Conservation (phyloP, 1,140 invertebrate genomes). For the Camponotus pennsylvanicus region DNA sequence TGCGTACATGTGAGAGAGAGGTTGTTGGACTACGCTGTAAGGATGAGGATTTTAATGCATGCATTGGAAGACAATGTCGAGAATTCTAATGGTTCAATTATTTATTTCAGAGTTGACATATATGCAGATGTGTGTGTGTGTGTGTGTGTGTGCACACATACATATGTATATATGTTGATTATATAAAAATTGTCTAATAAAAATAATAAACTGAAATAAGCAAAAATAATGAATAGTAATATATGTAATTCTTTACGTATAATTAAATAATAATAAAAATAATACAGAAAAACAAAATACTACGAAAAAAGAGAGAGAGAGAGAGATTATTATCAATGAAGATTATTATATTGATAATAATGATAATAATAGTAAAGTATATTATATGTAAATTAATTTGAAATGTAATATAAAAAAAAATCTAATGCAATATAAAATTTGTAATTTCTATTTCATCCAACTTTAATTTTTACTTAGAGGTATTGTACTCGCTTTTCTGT, state of each 20-base stretch:
- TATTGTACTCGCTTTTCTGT: neutral
- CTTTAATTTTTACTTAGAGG: slow-evolving; percentile 37
- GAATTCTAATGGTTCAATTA: neutral
- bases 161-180: neutral
- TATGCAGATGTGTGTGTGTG: too few species aligned
- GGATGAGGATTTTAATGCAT: neutral
- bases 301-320: neutral
- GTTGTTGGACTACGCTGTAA: neutral
- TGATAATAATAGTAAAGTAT: too few species aligned
- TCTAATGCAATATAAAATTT: neutral
- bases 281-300: neutral
- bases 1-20: slow-evolving; percentile 2
- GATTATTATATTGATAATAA: too few species aligned
- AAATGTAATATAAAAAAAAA: neutral
- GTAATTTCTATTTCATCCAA: neutral
- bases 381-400: slow-evolving; percentile 20
- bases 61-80: neutral
- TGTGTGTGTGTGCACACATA: too few species aligned
- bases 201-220: neutral
- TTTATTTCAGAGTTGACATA: neutral
- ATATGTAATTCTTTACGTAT: too few species aligned
- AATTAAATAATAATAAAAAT: neutral
- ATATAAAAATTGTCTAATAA: neutral
- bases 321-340: too few species aligned
- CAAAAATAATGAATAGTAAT: neutral